phyloP scores from a whole-genome alignment of 2,797 vertebrate genomes.

The Eospalax fontanierii region DNA sequence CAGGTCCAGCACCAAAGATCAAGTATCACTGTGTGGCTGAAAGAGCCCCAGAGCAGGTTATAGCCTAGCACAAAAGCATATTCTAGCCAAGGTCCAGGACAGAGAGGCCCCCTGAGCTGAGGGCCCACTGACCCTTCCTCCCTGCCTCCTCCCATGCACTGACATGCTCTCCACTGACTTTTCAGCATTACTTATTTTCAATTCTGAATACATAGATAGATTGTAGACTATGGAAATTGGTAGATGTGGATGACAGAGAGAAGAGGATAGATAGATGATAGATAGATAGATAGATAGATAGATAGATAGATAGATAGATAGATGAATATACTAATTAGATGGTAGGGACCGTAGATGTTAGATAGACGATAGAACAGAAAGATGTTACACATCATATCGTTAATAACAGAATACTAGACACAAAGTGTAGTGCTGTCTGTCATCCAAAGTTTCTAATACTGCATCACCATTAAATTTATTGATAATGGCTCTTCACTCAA shows the following conservation, averaged over 20 bases:
- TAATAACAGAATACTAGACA: background rate
- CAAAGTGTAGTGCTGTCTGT: background rate
- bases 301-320: background rate
- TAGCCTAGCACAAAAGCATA: too few species aligned
- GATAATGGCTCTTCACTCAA: background rate
- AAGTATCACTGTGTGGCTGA: background rate
- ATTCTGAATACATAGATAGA: background rate
- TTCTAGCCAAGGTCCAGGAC: too few species aligned
- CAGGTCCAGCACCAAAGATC: background rate
- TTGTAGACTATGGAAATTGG: too few species aligned
- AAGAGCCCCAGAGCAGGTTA: background rate
- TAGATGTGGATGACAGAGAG: too few species aligned
- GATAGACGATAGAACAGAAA: background rate
- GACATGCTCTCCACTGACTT: accelerated
- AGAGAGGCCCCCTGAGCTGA: accelerated
- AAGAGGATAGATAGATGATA: background rate
- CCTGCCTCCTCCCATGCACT: background rate
- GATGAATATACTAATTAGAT: too few species aligned
- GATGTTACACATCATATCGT: background rate
- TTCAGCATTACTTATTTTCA: background rate
- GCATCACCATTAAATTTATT: background rate
- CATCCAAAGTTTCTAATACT: background rate
- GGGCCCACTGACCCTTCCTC: accelerated
- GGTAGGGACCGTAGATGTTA: background rate
- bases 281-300: background rate